A percentile compares a stretch with the other conserved stretches of the same genome.
Evolutionary conservation across 2,113 vertebrate species (phyloP).

Genomic region (Platysteira castanea): DNA sequence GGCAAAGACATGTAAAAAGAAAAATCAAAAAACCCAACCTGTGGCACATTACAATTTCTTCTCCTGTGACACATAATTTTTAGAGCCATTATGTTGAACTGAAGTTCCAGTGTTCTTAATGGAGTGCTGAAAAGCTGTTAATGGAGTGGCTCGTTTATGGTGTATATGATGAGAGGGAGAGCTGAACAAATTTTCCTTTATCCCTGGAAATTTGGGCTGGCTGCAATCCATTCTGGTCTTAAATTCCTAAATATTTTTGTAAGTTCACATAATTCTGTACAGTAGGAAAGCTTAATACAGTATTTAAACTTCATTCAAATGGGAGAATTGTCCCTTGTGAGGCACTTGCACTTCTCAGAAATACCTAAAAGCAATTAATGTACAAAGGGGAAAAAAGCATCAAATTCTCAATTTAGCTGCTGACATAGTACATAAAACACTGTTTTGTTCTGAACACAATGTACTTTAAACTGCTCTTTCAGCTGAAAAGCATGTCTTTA

Average conservation of each 20-base stretch:
- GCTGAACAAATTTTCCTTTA: not conserved
- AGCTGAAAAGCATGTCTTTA: conserved; percentile 11
- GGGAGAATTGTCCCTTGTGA: conserved; percentile 3
- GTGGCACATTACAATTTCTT: not conserved
- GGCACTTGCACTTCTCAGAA: not conserved
- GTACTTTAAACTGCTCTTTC: conserved; percentile 9
- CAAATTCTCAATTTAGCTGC: conserved; percentile 15
- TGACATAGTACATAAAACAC: conserved; percentile 17
- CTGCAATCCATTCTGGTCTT: not conserved
- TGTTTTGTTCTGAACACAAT: conserved; percentile 34
- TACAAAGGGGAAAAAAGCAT: conserved; percentile 26
- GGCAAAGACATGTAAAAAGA: not conserved
- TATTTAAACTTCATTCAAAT: not conserved
- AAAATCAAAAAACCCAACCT: not conserved
- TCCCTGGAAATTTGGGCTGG: not conserved
- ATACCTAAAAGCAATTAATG: conserved; percentile 28
- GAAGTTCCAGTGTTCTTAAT: not conserved
- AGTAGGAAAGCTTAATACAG: not conserved
- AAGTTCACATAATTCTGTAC: not conserved
- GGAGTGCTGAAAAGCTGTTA: not conserved
- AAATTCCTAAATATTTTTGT: conserved; percentile 31
- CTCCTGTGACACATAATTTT: not conserved
- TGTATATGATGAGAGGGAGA: not conserved
- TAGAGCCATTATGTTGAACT: not conserved
- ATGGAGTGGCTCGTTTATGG: not conserved